Base-by-base conservation (phyloP, 2,113 vertebrate genomes). In the Sinocyclocheilus grahami region DNA sequence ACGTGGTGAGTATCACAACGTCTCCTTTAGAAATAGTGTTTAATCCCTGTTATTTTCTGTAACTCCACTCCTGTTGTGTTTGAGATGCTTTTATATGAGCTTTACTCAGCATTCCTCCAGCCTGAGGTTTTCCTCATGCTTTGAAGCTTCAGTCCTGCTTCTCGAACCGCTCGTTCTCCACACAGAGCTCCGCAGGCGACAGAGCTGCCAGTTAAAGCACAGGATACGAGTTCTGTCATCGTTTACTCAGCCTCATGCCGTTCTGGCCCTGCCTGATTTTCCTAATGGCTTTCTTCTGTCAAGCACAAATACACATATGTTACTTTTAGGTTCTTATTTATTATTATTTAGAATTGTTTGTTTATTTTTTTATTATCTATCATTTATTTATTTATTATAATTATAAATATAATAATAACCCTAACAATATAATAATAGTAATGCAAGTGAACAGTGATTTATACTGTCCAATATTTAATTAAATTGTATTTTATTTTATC, bases 1-100 rank as follows among this genome's bases (percentile, higher is more conserved):
- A 99, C 90, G 97, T 99, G 97, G 98, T 99, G 92, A 98, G 98
- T 96, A 89, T 80, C 46, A 71, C 3, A 72, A 20, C 10, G 30
- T 20, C 16, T n/a, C 8, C 33, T 77, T 53, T 77, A 77, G 8
- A 33, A 69, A 33, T 12, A 37, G 30, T 37, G 30, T 69, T 69
- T 18, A 33, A 69, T 37, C 16, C 30, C 16, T 18, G 16, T 18
- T 24, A 27, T 51, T 27, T 51, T 27, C 74, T 24, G 74, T 76
- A 76, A 13, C 12, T 48, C 11, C 13, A 51, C 46, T 76, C 74
- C 5, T 30, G 9, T n/a, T 0, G 4, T 46, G 71, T 75, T 75
- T 75, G 39, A 46, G 71, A 22, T 13, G 14, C 16, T 14, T 51
- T 51, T 76, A 24, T 27, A 27, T 3, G 12, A 9, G 74, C 74